Base-by-base conservation (phyloP, 2,888 invertebrate genomes). In the Dusona sp. region DNA sequence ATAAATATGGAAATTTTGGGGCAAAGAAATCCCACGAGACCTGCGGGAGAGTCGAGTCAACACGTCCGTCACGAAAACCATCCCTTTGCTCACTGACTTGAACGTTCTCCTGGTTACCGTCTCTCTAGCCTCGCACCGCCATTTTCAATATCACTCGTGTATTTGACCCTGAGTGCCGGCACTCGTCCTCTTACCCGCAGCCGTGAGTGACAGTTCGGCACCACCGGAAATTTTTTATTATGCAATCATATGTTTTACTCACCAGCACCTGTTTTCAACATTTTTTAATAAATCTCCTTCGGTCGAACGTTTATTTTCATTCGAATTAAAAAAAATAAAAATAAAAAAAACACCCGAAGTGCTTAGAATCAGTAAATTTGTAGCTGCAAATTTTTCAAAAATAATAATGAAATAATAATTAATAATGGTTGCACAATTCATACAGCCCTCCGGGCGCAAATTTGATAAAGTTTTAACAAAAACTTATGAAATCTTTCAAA, bases 1-100 rank as follows among this genome's bases (percentile, higher is more conserved):
- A 25, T 48, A 25, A 42, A 38, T 36, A 36, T 33, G 7, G 9
- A n/a, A 33, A 65, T 48, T 65, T 36, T 25, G 16, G 22, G 16
- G 38, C 13, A 16, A 19, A 29, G 33, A 29, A 48, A 72, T 6
- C 65, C 64, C 65, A 38, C 64, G 36, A 54, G 67, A 48, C 48
- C 65, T 61, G 36, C 73, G 78, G 51, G 79, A 81, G 51, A 65
- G 61, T 36, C 72, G 86, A 74, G 61, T 25, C 22, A 57, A 19
- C 70, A 89, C 87, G 89, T 88, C 86, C 82, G 87, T 68, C 82
- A 84, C 75, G 84, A 87, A 79, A 84, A 89, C 85, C 87, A 88
- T 88, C 88, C 89, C 88, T 87, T 87, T 88, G 79, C 83, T 77
- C 83, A 88, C 89, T 89, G 86, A 83, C 86, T 82, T 73, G 86